A percentile compares a stretch with the other conserved stretches of the same genome.
These are phyloP conservation scores for Denticeps clupeoides DNA, from an alignment of 2,797 vertebrate species.

Conservation along the genomic window DNA sequence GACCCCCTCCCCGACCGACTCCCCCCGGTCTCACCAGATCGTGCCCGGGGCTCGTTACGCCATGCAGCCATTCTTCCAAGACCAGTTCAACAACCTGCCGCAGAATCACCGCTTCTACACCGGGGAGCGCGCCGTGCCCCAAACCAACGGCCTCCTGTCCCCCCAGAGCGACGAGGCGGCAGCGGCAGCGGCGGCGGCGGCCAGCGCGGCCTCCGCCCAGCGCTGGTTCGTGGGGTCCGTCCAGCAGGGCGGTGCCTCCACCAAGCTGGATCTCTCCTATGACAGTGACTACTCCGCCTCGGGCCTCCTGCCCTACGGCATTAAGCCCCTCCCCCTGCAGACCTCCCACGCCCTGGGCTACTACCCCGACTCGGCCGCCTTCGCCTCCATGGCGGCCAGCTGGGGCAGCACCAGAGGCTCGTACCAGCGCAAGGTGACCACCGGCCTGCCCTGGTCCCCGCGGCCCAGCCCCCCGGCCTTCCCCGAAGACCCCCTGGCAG, in stretches of 20 bases:
- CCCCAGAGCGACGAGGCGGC: conserved; percentile 80
- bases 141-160: conserved; percentile 87
- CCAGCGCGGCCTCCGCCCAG: conserved; percentile 65
- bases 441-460: conserved; percentile 85
- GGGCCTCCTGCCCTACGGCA: conserved; percentile 85
- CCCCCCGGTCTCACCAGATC: conserved; percentile 94
- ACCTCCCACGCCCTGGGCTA: conserved; percentile 88
- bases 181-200: conserved; percentile 54
- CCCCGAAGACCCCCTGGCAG: conserved; percentile 78
- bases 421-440: conserved; percentile 88
- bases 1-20: conserved; percentile 96
- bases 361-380: conserved; percentile 84
- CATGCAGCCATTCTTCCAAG: conserved; percentile 95
- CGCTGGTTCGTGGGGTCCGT: conserved; percentile 91
- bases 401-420: conserved; percentile 76
- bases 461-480: conserved; percentile 83
- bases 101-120: conserved; percentile 90
- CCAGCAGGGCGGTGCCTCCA: conserved; percentile 71
- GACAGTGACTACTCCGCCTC: conserved; percentile 87
- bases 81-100: conserved; percentile 96
- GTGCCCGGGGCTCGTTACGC: conserved; percentile 90
- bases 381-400: conserved; percentile 85
- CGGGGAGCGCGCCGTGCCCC: conserved; percentile 84
- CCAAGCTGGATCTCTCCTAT: conserved; percentile 87
- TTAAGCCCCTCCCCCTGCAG: conserved; percentile 90